Conservation (phyloP, 1,140 invertebrate genomes). For the Chironomus striatipennis region DNA sequence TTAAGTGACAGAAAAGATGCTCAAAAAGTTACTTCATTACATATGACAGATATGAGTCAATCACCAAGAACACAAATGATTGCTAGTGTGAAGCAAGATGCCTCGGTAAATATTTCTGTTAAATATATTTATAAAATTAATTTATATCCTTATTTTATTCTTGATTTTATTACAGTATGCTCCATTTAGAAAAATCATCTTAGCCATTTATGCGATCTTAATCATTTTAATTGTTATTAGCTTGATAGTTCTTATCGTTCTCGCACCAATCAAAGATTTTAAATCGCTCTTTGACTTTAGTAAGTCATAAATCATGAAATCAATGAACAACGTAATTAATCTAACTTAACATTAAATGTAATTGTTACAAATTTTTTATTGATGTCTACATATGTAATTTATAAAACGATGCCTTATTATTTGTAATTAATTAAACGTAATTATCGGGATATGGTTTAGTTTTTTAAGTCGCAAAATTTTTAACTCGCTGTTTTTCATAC, state of each 20-base stretch:
- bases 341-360: background rate
- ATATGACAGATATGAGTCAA: constrained; percentile 70
- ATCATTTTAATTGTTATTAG: constrained; percentile 52
- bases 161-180: constrained; percentile 55
- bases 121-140: constrained; percentile 4
- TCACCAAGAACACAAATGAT: constrained; percentile 46
- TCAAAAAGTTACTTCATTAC: constrained; percentile 67
- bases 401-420: background rate
- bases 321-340: background rate
- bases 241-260: constrained; percentile 60
- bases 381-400: background rate
- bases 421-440: no score
- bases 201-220: constrained; percentile 63
- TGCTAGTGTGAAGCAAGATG: constrained; percentile 59
- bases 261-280: constrained; percentile 60
- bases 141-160: constrained; percentile 27
- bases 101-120: constrained; percentile 50
- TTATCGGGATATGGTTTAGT: no score
- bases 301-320: background rate
- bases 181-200: constrained; percentile 59
- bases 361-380: background rate
- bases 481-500: no score
- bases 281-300: background rate
- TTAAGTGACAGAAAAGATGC: constrained; percentile 59
- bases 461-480: no score